Conservation (phyloP, 2,888 invertebrate genomes). For the Pristionchus mayeri region DNA sequence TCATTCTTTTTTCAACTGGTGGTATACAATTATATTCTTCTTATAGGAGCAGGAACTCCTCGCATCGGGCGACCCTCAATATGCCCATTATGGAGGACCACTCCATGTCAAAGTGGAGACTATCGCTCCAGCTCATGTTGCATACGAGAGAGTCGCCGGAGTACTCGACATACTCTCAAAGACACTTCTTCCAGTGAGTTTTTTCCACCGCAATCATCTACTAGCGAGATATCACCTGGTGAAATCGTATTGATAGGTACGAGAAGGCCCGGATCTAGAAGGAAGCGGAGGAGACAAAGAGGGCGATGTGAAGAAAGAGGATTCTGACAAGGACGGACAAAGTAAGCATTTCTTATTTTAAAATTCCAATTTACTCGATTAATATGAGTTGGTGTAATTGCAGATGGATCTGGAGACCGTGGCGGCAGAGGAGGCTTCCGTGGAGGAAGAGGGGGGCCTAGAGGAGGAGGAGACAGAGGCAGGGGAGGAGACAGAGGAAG, state of each 20-base stretch:
- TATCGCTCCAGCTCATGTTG: constrained; percentile 73
- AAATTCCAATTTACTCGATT: neutral
- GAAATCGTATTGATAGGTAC: no score
- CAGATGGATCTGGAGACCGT: neutral
- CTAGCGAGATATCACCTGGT: no score
- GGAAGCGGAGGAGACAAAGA: constrained; percentile 11
- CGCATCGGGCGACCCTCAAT: constrained; percentile 74
- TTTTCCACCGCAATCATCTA: no score
- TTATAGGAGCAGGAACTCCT: constrained; percentile 71
- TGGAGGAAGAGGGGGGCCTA: constrained; percentile 56
- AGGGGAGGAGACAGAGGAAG: no score
- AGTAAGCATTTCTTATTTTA: neutral
- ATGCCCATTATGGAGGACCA: constrained; percentile 75
- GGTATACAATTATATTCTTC: no score
- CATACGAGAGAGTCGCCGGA: constrained; percentile 73
- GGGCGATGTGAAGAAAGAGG: constrained; percentile 18
- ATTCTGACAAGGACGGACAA: neutral
- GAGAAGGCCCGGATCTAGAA: constrained; percentile 17
- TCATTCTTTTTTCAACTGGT: no score
- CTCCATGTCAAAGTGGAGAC: constrained; percentile 76
- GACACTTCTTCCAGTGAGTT: constrained; percentile 68
- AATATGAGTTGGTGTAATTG: no score
- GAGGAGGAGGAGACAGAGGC: no score
- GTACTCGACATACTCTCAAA: constrained; percentile 71
- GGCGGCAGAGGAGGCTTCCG: constrained; percentile 56